Percentiles rank a stretch among this genome's conserved stretches.
Conservation (phyloP, 2,797 vertebrate species). For the Poecilia gillii region DNA sequence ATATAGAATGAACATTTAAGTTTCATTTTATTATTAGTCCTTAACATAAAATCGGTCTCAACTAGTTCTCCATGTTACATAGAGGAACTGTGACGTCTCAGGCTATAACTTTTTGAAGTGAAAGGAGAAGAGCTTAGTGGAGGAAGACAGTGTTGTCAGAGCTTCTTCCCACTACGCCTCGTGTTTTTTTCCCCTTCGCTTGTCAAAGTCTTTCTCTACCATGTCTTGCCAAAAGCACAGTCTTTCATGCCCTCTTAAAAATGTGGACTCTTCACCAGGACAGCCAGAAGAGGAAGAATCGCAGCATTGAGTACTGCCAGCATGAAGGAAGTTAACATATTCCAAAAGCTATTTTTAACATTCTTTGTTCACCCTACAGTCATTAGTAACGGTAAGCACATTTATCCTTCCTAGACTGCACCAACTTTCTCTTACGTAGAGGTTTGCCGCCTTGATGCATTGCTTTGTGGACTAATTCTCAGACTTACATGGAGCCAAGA, state of each 20-base stretch:
- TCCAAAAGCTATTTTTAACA: constrained; percentile 1
- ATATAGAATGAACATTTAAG: neutral
- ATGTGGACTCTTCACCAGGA: constrained; percentile 4
- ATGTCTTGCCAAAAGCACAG: constrained; percentile 17
- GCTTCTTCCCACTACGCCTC: constrained; percentile 24
- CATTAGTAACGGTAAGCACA: constrained; percentile 28
- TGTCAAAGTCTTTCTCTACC: constrained; percentile 20
- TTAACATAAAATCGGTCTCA: constrained; percentile 14
- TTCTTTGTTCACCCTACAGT: constrained; percentile 16
- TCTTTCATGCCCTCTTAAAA: constrained; percentile 32
- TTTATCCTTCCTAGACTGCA: constrained; percentile 14
- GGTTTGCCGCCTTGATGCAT: constrained; percentile 14
- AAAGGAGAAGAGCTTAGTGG: constrained; percentile 26
- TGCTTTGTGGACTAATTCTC: constrained; percentile 21
- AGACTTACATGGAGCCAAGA: constrained; percentile 21
- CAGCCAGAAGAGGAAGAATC: neutral
- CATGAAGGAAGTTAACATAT: neutral
- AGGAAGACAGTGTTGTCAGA: constrained; percentile 26
- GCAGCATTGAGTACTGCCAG: neutral
- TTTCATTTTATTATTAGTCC: neutral
- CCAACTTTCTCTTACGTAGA: constrained; percentile 1
- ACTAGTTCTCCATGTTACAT: constrained; percentile 22
- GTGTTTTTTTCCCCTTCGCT: constrained; percentile 13
- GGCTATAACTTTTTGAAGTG: constrained; percentile 34
- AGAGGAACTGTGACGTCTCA: constrained; percentile 10